A percentile compares a stretch with the other conserved stretches of the same genome.
These are phyloP conservation scores for Phoxinus dragarum DNA, from an alignment of 2,797 vertebrate species.

Conservation along the genomic window DNA sequence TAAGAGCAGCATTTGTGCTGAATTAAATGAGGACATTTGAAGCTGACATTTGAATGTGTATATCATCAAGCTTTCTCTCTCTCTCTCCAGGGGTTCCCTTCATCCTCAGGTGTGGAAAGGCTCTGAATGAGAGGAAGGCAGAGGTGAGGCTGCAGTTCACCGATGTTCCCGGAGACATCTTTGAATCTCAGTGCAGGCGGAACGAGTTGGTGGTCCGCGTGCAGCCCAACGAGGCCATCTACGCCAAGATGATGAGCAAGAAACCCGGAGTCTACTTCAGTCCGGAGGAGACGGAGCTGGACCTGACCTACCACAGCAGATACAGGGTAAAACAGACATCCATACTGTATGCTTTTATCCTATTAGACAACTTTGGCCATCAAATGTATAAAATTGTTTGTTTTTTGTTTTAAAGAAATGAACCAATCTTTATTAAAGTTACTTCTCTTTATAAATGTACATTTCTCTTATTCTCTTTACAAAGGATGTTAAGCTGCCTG, in stretches of 20 bases:
- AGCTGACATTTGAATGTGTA: no score
- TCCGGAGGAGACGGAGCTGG: conserved; percentile 92
- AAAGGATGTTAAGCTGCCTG: conserved; percentile 91
- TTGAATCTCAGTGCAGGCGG: conserved; percentile 83
- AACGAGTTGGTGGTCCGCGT: conserved; percentile 93
- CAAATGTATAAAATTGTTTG: neutral
- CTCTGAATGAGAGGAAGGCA: conserved; percentile 93
- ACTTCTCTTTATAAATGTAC: neutral
- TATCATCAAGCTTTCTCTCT: neutral
- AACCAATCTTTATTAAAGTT: neutral
- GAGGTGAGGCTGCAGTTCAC: conserved; percentile 93
- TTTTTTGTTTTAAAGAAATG: neutral
- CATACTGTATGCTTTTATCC: neutral
- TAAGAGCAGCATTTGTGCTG: neutral
- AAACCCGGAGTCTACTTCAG: conserved; percentile 91
- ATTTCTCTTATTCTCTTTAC: neutral
- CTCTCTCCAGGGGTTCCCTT: conserved; percentile 85
- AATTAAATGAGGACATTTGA: neutral
- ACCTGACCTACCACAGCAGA: conserved; percentile 92
- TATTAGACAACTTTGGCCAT: neutral
- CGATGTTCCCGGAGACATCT: conserved; percentile 91
- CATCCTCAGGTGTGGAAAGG: conserved; percentile 92
- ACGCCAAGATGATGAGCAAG: conserved; percentile 97
- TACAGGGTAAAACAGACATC: conserved; percentile 80
- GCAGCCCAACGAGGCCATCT: conserved; percentile 92